A percentile compares a stretch with the other conserved stretches of the same genome.
Conservation (phyloP, 37 sponge, comb jelly and placozoan genomes). For the Hexactinellida sp. region DNA sequence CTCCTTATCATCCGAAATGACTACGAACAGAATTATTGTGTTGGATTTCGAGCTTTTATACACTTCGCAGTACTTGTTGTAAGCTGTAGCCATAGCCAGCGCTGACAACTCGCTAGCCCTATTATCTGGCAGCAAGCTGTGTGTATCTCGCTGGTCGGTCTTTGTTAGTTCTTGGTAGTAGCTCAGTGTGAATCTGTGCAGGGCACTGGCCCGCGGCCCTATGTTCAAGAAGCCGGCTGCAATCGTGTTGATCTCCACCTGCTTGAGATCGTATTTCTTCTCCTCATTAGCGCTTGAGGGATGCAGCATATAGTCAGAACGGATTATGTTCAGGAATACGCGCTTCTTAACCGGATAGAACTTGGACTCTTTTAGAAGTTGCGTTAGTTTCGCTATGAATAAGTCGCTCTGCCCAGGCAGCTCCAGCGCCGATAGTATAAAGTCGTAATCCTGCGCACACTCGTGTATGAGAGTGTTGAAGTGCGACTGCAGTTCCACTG, state of each 20-base stretch:
- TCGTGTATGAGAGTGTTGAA: constrained; percentile 30
- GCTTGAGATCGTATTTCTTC: neutral
- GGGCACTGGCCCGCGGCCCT: neutral
- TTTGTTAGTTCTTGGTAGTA: constrained; percentile 14
- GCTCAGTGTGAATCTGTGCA: neutral
- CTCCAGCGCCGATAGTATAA: constrained; percentile 1
- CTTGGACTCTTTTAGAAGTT: neutral
- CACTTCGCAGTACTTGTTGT: constrained; percentile 3
- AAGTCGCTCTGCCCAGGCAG: neutral
- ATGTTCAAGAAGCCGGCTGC: neutral
- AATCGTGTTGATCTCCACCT: neutral
- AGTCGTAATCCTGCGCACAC: constrained; percentile 30
- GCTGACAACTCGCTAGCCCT: neutral
- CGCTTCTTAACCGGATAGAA: neutral
- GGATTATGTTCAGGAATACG: neutral
- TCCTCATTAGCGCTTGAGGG: neutral
- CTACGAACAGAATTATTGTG: neutral
- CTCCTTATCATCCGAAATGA: neutral
- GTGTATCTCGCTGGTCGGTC: no score
- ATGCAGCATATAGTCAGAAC: neutral
- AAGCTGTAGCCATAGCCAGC: constrained; percentile 7
- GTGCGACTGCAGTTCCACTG: constrained; percentile 18
- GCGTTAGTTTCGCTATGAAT: neutral
- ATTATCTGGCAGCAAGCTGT: neutral
- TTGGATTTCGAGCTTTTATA: neutral